A percentile compares a stretch with the other conserved stretches of the same genome.
phyloP scores from a whole-genome alignment of 2,888 invertebrate genomes.

The Acrobasis consociella region DNA sequence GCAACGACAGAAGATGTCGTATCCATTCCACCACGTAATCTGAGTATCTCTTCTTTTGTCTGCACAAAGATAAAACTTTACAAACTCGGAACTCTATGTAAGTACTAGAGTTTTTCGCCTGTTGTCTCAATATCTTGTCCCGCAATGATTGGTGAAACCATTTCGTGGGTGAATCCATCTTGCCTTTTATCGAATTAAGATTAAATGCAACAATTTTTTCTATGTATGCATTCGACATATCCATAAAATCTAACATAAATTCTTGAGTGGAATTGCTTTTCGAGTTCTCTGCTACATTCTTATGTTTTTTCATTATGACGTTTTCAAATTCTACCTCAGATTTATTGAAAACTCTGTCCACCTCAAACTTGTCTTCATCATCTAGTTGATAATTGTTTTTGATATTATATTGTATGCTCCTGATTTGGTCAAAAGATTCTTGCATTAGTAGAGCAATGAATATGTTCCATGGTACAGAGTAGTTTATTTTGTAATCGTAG shows the following conservation, averaged over 20 bases:
- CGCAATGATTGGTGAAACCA: constrained; percentile 45
- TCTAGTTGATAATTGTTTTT: constrained; percentile 6
- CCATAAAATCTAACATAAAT: constrained; percentile 50
- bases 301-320: constrained; percentile 20
- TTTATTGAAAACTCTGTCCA: not conserved
- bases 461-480: constrained; percentile 12
- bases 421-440: constrained; percentile 33
- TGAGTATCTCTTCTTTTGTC: constrained; percentile 44
- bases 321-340: constrained; percentile 6
- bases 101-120: constrained; percentile 47
- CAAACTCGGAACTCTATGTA: constrained; percentile 47
- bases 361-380: not conserved
- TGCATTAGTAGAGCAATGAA: constrained; percentile 11
- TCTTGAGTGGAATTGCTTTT: constrained; percentile 40
- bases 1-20: constrained; percentile 40
- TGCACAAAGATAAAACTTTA: constrained; percentile 45
- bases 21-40: constrained; percentile 52
- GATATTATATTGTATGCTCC: not conserved
- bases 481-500: not conserved
- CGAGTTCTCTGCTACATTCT: constrained; percentile 34
- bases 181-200: constrained; percentile 40
- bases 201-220: constrained; percentile 42
- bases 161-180: constrained; percentile 33
- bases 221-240: constrained; percentile 49
- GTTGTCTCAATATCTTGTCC: constrained; percentile 50